Base-by-base conservation (phyloP, 2,113 vertebrate genomes). In the Alaudala cheleensis region DNA sequence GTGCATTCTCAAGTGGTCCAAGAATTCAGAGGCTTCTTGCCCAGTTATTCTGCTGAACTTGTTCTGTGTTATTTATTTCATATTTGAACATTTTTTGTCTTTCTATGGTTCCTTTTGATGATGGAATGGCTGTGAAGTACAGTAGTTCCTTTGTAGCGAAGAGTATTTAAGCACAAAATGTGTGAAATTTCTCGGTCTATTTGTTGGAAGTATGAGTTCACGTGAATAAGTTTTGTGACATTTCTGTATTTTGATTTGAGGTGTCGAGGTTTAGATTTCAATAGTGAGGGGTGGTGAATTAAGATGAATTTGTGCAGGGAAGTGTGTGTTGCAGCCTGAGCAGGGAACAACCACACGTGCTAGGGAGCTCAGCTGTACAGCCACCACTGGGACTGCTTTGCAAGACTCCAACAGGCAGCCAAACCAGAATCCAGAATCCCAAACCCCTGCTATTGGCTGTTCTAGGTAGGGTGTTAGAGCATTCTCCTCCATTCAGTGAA, bases 361-460 rank as follows among this genome's bases (percentile, higher is more conserved):
- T 19, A 19, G 13, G 47, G 51, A 72, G 20, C 45, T 86, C 39
- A 44, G 51, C 34, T 62, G 60, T 58, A 33, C 8, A 15, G 42
- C 33, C 26, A 5, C 28, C 1, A 1, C 56, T 42, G 31, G 20
- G 19, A 8, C 40, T 39, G 14, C 1, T 0, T 37, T 37, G 6
- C 4, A 20, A 50, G 17, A 19, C 57, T 15, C 65, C 64, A 72
- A 10, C 8, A 49, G 66, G 24, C 37, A 80, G 61, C 15, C 87
- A 54, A 78, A 45, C 18, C 31, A 62, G 40, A 66, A 77, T 20
- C 12, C 26, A 31, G 69, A 61, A 19, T 29, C 20, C 24, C 61
- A 53, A 66, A 79, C 34, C 54, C 24, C 31, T 19, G 31, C 1
- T 31, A 5, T 3, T 9, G 2, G 19, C 40, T 91, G 39, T 20